phyloP scores from a whole-genome alignment of 2,797 vertebrate genomes.

The Nasua narica region DNA sequence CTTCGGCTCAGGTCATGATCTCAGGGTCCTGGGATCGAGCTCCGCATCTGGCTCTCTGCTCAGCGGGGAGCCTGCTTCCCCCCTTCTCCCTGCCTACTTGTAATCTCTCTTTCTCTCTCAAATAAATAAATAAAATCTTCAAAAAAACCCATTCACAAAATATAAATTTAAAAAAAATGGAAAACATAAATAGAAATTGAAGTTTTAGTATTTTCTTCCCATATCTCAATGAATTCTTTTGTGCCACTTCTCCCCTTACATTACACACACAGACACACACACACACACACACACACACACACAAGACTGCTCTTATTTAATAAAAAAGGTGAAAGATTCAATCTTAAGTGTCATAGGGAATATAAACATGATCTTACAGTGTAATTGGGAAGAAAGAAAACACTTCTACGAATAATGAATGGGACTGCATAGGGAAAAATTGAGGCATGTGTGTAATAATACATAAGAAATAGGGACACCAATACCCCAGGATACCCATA shows the following conservation, averaged over 20 bases:
- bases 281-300: neutral
- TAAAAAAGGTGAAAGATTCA: neutral
- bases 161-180: neutral
- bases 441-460: neutral
- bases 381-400: neutral
- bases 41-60: too few relatives aligned
- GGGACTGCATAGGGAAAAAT: neutral
- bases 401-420: neutral
- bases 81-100: too few relatives aligned
- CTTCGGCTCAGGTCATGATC: too few relatives aligned
- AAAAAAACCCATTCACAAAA: neutral
- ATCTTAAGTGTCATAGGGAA: neutral
- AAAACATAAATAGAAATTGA: neutral
- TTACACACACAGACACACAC: neutral
- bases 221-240: neutral
- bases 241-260: neutral
- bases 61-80: too few relatives aligned
- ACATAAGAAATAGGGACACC: neutral
- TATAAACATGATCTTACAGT: neutral
- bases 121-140: too few relatives aligned
- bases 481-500: neutral
- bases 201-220: slow-evolving; percentile 11
- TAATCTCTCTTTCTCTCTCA: too few relatives aligned
- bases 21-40: too few relatives aligned
- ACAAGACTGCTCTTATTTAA: neutral